These are phyloP conservation scores for Cartodere bifasciata DNA, from an alignment of 2,888 invertebrate genomes.

Conservation along the genomic window DNA sequence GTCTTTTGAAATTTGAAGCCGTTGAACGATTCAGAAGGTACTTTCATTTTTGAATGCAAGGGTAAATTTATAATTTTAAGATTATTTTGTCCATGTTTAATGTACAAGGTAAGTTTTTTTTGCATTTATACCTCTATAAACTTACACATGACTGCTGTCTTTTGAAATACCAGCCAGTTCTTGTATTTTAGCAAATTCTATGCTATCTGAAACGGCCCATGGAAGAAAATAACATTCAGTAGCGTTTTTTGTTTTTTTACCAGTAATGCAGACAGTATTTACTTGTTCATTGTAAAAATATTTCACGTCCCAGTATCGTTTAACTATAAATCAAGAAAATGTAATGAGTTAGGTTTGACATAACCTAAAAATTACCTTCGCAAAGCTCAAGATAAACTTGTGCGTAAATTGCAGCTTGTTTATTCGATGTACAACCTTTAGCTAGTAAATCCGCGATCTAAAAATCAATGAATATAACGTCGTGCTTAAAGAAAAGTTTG, in stretches of 20 bases:
- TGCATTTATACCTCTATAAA: no score
- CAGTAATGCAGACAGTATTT: conserved; percentile 34
- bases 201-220: conserved; percentile 27
- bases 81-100: no score
- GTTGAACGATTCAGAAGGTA: no score
- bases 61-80: no score
- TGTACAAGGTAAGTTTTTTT: no score
- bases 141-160: background rate
- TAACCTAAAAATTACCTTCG: conserved; percentile 33
- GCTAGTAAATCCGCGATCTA: conserved; percentile 35
- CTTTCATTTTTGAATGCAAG: no score
- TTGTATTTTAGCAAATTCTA: conserved; percentile 33
- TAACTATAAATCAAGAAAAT: conserved; percentile 25
- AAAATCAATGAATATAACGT: no score
- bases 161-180: conserved; percentile 11
- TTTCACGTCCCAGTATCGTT: conserved; percentile 36
- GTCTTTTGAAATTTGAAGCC: no score
- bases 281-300: conserved; percentile 33
- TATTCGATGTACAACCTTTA: conserved; percentile 34
- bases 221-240: conserved; percentile 34
- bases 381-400: conserved; percentile 43
- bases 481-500: no score
- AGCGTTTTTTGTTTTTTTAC: conserved; percentile 28
- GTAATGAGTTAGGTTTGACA: conserved; percentile 5
- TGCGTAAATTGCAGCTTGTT: conserved; percentile 36